Percentiles rank a stretch among this genome's conserved stretches.
Conservation (phyloP, 2,797 vertebrate genomes). For the Molossus molossus region DNA sequence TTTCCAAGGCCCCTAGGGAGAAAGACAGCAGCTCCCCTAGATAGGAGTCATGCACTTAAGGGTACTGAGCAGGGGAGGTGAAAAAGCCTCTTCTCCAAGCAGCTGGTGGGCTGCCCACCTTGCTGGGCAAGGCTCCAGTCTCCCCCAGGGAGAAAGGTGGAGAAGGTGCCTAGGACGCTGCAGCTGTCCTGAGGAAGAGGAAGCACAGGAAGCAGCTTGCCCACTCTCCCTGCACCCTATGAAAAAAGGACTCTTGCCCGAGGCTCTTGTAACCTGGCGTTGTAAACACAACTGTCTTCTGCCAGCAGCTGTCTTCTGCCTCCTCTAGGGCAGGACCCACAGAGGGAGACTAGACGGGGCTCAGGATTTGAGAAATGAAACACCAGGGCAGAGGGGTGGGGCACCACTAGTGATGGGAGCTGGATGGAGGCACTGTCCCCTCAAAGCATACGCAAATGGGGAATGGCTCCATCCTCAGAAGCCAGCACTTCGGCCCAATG, state of each 20-base stretch:
- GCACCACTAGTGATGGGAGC: background rate
- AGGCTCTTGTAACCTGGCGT: slow-evolving; percentile 66
- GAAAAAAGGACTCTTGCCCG: slow-evolving; percentile 77
- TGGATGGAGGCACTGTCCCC: background rate
- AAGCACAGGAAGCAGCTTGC: slow-evolving; percentile 69
- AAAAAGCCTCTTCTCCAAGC: background rate
- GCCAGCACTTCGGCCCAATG: background rate
- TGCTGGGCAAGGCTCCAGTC: background rate
- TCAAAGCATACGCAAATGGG: background rate
- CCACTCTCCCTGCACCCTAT: slow-evolving; percentile 61
- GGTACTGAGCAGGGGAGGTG: background rate
- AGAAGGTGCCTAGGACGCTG: background rate
- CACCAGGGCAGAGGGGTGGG: too few relatives aligned
- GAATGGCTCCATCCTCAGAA: background rate
- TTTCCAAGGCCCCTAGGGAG: background rate
- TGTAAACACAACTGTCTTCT: slow-evolving; percentile 53
- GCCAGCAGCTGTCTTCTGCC: background rate
- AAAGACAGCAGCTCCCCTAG: background rate
- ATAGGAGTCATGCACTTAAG: background rate
- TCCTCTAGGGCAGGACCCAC: background rate
- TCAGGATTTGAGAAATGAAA: background rate
- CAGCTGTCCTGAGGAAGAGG: background rate
- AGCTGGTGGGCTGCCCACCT: background rate
- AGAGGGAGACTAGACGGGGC: background rate
- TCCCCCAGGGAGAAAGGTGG: background rate